Evolutionary conservation across 2,888 invertebrate species (phyloP).

Genomic region (Leucophenga montana): DNA sequence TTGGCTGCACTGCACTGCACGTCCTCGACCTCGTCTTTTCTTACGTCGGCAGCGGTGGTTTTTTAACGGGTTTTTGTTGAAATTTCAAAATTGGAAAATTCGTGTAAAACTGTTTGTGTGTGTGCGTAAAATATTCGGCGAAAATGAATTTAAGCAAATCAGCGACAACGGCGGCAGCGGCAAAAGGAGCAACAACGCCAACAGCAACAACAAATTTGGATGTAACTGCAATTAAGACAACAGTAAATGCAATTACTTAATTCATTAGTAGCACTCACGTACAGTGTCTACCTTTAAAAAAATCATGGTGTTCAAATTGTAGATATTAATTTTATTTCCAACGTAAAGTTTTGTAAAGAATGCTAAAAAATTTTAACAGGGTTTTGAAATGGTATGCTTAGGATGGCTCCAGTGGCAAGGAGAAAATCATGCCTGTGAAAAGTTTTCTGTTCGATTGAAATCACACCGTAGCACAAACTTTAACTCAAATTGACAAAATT

Average conservation of each 20-base stretch:
- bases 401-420: too few species aligned
- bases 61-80: constrained; percentile 13
- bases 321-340: too few species aligned
- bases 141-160: constrained; percentile 22
- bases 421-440: too few species aligned
- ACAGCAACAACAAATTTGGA: constrained; percentile 17
- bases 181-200: constrained; percentile 8
- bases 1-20: neutral
- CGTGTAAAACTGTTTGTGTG: constrained; percentile 14
- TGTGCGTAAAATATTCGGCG: neutral
- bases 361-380: too few species aligned
- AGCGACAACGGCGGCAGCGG: constrained; percentile 5
- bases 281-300: too few species aligned
- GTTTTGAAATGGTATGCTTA: too few species aligned
- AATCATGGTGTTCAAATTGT: too few species aligned
- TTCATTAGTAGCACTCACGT: too few species aligned
- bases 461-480: too few species aligned
- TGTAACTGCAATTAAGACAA: constrained; percentile 14
- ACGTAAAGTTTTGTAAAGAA: too few species aligned
- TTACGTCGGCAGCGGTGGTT: constrained; percentile 30
- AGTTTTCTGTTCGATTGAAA: too few species aligned
- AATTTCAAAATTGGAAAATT: constrained; percentile 10
- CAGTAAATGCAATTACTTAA: neutral
- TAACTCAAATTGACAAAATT: too few species aligned
- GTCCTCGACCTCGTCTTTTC: constrained; percentile 22